Conservation (phyloP, 1,140 invertebrate genomes). For the Euwallacea similis region DNA sequence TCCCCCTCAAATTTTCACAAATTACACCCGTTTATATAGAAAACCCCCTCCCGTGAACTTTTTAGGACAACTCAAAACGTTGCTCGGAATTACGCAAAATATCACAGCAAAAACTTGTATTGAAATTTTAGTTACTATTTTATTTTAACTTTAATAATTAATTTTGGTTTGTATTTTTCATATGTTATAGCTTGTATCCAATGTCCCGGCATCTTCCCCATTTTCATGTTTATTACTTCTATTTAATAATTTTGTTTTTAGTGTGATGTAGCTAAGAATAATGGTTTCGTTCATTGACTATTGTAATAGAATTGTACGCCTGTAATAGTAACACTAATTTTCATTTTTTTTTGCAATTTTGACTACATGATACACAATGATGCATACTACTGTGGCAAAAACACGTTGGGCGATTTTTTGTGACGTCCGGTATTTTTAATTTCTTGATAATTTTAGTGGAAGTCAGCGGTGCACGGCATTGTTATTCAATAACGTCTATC, state of each 20-base stretch:
- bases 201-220: slow-evolving; percentile 8
- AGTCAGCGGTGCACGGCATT: slow-evolving; percentile 37
- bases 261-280: slow-evolving; percentile 62
- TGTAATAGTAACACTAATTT: slow-evolving; percentile 45
- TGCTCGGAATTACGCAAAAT: slow-evolving; percentile 25
- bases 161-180: slow-evolving; percentile 34
- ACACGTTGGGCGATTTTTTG: slow-evolving; percentile 8
- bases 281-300: slow-evolving; percentile 48
- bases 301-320: slow-evolving; percentile 54
- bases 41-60: slow-evolving; percentile 23
- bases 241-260: slow-evolving; percentile 54
- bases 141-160: slow-evolving; percentile 26
- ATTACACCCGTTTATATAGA: slow-evolving; percentile 11
- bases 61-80: slow-evolving; percentile 24
- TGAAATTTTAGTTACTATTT: slow-evolving; percentile 33
- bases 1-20: slow-evolving; percentile 24
- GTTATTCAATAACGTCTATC: slow-evolving; percentile 47
- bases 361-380: slow-evolving; percentile 39
- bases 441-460: slow-evolving; percentile 36
- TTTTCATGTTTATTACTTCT: slow-evolving; percentile 41
- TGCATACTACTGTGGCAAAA: slow-evolving; percentile 41
- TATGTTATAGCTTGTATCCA: slow-evolving; percentile 44
- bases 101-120: slow-evolving; percentile 23
- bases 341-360: slow-evolving; percentile 43
- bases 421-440: slow-evolving; percentile 33